Base-by-base conservation (phyloP, 1,140 invertebrate genomes). In the Carposina sasakii region DNA sequence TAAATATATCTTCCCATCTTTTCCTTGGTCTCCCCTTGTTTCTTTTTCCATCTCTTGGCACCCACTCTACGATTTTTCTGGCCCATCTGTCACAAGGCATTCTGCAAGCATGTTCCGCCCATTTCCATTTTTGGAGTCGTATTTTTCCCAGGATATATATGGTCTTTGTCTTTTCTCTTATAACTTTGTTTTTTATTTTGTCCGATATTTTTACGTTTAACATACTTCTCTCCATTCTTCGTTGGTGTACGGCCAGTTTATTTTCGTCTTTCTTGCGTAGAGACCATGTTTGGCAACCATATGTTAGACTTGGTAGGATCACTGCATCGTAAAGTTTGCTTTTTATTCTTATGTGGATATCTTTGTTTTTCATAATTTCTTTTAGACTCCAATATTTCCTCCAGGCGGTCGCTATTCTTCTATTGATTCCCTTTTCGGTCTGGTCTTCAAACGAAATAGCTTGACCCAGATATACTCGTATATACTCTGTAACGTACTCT, bases 281-380 rank as follows among this genome's bases (percentile, higher is more conserved):
- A 4, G 41, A 12, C 41, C 41, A 43, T 43, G 41, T 43, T 24
- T 43, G 41, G n/a, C 23, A 43, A 5, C 41, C 41, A 17, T 43
- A 28, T 28, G 41, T 43, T 16, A 43, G 24, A n/a, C n/a, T n/a
- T n/a, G 41, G 41, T 3, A 43, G 15, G 5, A 43, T 30, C n/a
- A 16, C 22, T n/a, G 15, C 19, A 2, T 43, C 22, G 8, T 43
- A 43, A 8, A 43, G 3, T 17, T 43, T 43, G 8, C 22, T 26
- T 43, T 43, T 28, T 28, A 24, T 28, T 10, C n/a, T 28, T 17
- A 43, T 28, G 16, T 1, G n/a, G 4, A 43, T 26, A 6, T 43
- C 22, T 24, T 16, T 43, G 28, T 43, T 43, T 28, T 43, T 43
- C 41, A 43, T 43, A 10, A 43, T 43, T 28, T 43, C 41, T 28